Evolutionary conservation across 1,140 invertebrate genomes (phyloP).

Genomic region (Cydia pomonella): DNA sequence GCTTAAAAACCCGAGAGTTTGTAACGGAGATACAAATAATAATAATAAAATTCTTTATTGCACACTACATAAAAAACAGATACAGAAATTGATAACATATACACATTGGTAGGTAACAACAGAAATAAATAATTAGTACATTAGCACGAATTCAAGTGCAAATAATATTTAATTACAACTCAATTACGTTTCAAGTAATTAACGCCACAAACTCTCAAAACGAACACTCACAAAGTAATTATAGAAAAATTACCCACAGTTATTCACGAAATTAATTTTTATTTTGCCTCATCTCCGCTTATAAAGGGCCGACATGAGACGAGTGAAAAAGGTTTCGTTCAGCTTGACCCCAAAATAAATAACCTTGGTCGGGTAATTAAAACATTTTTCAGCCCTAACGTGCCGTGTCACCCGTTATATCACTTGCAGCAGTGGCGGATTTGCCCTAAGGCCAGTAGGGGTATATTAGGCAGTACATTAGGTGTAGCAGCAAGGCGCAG

Average conservation of each 20-base stretch:
- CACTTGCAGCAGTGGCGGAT: neutral
- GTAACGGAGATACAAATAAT: too few species aligned
- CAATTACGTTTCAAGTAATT: neutral
- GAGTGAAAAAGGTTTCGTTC: neutral
- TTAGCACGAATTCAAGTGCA: too few species aligned
- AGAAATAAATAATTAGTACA: too few species aligned
- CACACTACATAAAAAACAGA: too few species aligned
- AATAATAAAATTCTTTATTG: too few species aligned
- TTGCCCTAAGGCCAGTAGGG: too few species aligned
- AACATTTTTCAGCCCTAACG: slow-evolving; percentile 3
- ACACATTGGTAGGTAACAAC: too few species aligned
- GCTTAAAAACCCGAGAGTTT: too few species aligned
- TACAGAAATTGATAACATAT: too few species aligned
- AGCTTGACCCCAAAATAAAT: neutral
- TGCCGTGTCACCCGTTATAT: neutral
- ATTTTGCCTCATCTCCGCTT: neutral
- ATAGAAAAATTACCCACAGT: neutral
- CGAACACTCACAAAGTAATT: neutral
- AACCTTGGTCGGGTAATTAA: neutral
- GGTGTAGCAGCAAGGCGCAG: too few species aligned
- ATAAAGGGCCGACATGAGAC: neutral
- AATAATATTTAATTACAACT: neutral
- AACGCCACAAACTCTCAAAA: neutral
- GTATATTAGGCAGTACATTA: too few species aligned
- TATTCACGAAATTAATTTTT: neutral